A percentile compares a stretch with the other conserved stretches of the same genome.
Evolutionary conservation across 2,797 vertebrate species (phyloP).

Genomic region (Zenarchopterus dispar): DNA sequence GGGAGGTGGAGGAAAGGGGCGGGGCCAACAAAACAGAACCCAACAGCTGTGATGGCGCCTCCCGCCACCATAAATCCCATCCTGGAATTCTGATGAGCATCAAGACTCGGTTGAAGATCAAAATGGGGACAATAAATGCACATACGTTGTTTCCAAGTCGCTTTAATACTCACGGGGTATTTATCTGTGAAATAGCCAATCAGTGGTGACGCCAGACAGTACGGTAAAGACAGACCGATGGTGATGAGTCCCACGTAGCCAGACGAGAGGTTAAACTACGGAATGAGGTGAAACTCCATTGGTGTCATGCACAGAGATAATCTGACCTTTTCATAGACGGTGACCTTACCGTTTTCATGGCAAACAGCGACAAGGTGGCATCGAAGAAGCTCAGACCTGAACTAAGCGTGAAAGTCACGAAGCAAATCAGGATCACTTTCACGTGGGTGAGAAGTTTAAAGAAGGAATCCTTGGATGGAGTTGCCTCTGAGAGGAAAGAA

Average conservation of each 20-base stretch:
- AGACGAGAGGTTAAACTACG: conserved; percentile 84
- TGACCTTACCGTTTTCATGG: conserved; percentile 84
- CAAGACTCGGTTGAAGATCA: not conserved
- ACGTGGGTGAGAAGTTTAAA: conserved; percentile 82
- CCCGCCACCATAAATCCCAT: conserved; percentile 87
- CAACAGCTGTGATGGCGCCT: conserved; percentile 78
- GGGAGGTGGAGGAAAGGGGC: conserved; percentile 87
- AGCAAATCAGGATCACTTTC: conserved; percentile 86
- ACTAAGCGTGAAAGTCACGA: conserved; percentile 86
- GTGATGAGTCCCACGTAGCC: conserved; percentile 92
- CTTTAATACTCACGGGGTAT: conserved; percentile 85
- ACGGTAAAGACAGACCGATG: conserved; percentile 89
- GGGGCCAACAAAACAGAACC: conserved; percentile 90
- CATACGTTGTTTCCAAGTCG: not conserved
- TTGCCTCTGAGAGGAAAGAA: conserved; percentile 74
- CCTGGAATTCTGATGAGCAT: conserved; percentile 81
- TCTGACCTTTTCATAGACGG: not conserved
- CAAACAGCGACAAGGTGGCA: conserved; percentile 92
- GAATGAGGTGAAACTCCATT: not conserved
- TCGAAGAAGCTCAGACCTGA: conserved; percentile 91
- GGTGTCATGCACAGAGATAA: accelerated
- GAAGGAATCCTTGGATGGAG: conserved; percentile 86
- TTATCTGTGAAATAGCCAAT: conserved; percentile 90
- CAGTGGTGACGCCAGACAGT: conserved; percentile 88
- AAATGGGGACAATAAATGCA: accelerated